Base-by-base conservation (phyloP, 2,113 vertebrate species). In the Thymallus thymallus region DNA sequence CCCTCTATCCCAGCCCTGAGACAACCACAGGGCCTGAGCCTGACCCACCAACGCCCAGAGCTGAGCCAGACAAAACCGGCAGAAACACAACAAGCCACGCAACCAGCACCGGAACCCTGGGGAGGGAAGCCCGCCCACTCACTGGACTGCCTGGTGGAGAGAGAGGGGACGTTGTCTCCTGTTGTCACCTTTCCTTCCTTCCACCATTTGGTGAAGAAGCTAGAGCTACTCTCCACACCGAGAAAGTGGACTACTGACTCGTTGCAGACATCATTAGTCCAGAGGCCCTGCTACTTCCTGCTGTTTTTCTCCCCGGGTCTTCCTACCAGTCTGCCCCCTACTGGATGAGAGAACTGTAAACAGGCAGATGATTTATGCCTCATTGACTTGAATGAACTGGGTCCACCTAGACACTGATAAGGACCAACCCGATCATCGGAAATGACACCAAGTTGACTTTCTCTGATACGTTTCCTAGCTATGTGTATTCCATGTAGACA, bases 1-100 rank as follows among this genome's bases (percentile, higher is more conserved):
- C 76, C 80, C 89, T 89, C 86, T 88, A 86, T 85, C 87, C 85
- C 72, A 73, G 71, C 46, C 80, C 83, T 84, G 84, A 88, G 74
- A 81, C 86, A 83, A 10, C 26, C 26, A 13, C 18, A 10, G 48
- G 18, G 10, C 12, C 67, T 18, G 5, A 78, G n/a, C 20, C 5
- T 18, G 20, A 16, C 20, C 41, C 9, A 78, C 86, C 84, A 41
- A 41, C 9, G 35, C 9, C 35, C 9, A 2, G 35, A 12, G 82
- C 77, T 65, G 86, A 74, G 85, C 75, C 81, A 75, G 51, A 56
- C 80, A 51, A 41, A 41, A 41, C 35, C 2, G 7, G 35, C 35
- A 41, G 35, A 41, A 41, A 41, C 82, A 86, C 79, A 73, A 85
- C 70, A 82, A 55, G 9, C 35, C 2, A 41, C 9, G 63, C 77